phyloP scores from a whole-genome alignment of 2,888 invertebrate species.

The Macrophya alboannulata region DNA sequence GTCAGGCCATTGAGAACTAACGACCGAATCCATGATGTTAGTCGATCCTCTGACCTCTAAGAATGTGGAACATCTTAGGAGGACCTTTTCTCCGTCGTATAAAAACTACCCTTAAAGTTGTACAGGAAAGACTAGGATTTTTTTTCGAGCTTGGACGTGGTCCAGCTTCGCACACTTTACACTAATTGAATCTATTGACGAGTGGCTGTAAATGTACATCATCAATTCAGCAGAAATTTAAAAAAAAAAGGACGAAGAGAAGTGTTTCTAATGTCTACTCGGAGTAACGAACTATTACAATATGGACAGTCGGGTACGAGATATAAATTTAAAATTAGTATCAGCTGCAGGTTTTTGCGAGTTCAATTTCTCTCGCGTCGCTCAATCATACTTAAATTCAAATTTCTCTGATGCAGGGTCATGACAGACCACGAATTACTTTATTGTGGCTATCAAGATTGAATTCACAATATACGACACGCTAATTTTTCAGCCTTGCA shows the following conservation, averaged over 20 bases:
- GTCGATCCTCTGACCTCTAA: background rate
- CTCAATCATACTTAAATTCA: slow-evolving; percentile 2
- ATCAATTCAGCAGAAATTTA: background rate
- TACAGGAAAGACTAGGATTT: background rate
- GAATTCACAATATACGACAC: background rate
- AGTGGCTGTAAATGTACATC: background rate
- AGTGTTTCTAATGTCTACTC: background rate
- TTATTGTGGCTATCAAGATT: background rate
- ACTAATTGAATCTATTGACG: background rate
- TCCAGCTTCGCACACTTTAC: background rate
- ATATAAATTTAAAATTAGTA: slow-evolving; percentile 13
- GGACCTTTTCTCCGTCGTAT: background rate
- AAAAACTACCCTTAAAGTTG: too few species aligned
- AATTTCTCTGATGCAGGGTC: background rate
- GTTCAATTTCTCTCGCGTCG: slow-evolving; percentile 24
- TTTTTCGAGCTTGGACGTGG: background rate
- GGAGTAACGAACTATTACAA: background rate
- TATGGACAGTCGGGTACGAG: background rate
- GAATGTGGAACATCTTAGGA: background rate
- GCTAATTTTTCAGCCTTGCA: background rate
- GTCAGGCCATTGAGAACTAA: background rate
- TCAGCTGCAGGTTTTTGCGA: background rate
- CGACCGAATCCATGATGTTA: slow-evolving; percentile 1
- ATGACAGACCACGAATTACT: background rate
- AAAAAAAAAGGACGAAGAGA: background rate